Base-by-base conservation (phyloP, 92 coral and sea anemone genomes). In the Virgularia gustaviana region DNA sequence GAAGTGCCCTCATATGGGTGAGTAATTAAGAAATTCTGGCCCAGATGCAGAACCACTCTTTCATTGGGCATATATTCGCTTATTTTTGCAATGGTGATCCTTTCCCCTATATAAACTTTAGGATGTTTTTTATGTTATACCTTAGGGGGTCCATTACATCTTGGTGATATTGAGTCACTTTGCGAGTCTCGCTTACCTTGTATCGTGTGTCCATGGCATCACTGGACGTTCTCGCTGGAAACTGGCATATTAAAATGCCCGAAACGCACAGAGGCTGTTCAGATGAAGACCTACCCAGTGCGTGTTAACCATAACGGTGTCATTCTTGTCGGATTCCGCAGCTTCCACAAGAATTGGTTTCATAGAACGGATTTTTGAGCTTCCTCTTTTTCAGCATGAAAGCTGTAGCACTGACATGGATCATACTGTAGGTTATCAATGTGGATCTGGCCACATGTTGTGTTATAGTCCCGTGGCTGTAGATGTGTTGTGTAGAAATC, bases 161-260 rank as follows among this genome's bases (percentile, higher is more conserved):
- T 90, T 49, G 88, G 96, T 5, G 96, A 90, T 35, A 88, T 90
- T 28, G 90, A 90, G 71, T 85, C 65, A 57, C 71, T 87, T 15
- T 92, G 96, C 16, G 90, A 85, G 57, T 92, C 86, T 51, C 52
- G 71, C 1, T 30, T 79, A 52, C 88, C 88, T 19, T 87, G 96
- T 72, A 61, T 90, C 1, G 88, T 86, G n/a, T 90, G 94, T 42
- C 94, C 94, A 0, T 90, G 96, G 94, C 96, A 90, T 61, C 83
- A 80, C 60, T 90, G 94, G 94, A 85, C 81, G 72, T 85, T 77
- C 58, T 72, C 68, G 19, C 63, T 87, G 15, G 56, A 79, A 54
- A 85, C 78, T 24, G 96, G 96, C 31, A 76, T 49, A 11, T 58
- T 87, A 3, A 78, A 70, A 63, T 71, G 54, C 23, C 94, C 96